Evolutionary conservation across 2,113 vertebrate genomes (phyloP), one percentile per base, ranked within the genome.

Genomic region (Eleginops maclovinus): DNA sequence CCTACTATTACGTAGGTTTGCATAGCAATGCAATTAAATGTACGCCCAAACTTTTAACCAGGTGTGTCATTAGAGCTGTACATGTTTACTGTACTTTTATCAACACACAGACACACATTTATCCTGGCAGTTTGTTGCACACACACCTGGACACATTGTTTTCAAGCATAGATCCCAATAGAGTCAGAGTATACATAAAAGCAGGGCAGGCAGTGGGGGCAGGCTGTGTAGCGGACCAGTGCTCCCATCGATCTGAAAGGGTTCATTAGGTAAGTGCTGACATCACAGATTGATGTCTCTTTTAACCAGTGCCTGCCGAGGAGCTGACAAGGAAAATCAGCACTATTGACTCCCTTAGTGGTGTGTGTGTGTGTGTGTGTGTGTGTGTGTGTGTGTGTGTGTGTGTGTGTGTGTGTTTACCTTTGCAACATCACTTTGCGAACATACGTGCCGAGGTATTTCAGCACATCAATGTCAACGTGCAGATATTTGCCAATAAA

Each of bases 221-320:
- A 83, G 92, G 75, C 86, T 81, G 91, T 88, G 72, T 95, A 95
- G 93, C 88, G 78, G 94, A 88, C 94, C 94, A 89, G 94, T 94
- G 89, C 84, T 82, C 91, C 92, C 95, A 98, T 98, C 95, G 96
- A 98, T 98, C 96, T 95, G 95, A 94, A 94, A 95, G 94, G 95
- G 96, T 97, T 97, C 96, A 95, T 98, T 97, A 98, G 96, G 96
- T 97, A 97, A 96, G 97, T 97, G 96, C 96, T 98, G 97, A 97
- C 97, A 98, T 97, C 96, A 97, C 91, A 96, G 97, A 98, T 96
- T 97, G 97, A 99, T 98, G 96, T 97, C 96, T 98, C 96, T 98
- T 98, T 98, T 98, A 98, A 97, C 95, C 96, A 96, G 96, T 96
- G 95, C 94, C 94, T 95, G 92, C 92, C 92, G 81, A 94, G 91